Percentiles rank a stretch among this genome's conserved stretches.
phyloP scores from a whole-genome alignment of 2,797 vertebrate genomes.

The Apodemus agrarius region DNA sequence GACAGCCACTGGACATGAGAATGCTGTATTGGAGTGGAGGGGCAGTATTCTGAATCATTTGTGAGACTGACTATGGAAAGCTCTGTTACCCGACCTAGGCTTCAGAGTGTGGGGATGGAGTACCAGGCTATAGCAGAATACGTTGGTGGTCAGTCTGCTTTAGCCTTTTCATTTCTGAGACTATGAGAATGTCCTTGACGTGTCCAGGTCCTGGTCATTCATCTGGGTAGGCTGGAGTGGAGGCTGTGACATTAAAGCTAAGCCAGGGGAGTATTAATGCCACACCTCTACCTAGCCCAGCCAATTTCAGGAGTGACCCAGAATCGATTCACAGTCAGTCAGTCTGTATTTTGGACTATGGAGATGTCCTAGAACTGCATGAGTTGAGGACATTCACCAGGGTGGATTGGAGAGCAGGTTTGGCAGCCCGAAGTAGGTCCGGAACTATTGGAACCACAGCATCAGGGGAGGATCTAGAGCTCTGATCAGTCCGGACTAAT shows the following conservation, averaged over 20 bases:
- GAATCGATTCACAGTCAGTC: background rate
- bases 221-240: background rate
- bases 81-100: no score
- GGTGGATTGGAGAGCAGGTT: background rate
- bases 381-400: background rate
- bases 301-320: background rate
- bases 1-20: background rate
- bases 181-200: background rate
- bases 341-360: background rate
- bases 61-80: background rate
- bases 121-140: no score
- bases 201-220: background rate
- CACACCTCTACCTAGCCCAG: background rate
- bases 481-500: background rate
- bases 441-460: background rate
- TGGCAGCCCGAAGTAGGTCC: background rate
- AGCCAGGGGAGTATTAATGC: background rate
- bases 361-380: background rate
- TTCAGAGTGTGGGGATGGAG: no score
- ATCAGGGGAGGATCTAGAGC: background rate
- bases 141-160: background rate
- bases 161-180: background rate
- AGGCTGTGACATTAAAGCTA: background rate
- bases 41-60: background rate
- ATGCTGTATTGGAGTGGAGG: background rate